Evolutionary conservation across 2,113 vertebrate genomes (phyloP).

Genomic region (Pleuronectes platessa): DNA sequence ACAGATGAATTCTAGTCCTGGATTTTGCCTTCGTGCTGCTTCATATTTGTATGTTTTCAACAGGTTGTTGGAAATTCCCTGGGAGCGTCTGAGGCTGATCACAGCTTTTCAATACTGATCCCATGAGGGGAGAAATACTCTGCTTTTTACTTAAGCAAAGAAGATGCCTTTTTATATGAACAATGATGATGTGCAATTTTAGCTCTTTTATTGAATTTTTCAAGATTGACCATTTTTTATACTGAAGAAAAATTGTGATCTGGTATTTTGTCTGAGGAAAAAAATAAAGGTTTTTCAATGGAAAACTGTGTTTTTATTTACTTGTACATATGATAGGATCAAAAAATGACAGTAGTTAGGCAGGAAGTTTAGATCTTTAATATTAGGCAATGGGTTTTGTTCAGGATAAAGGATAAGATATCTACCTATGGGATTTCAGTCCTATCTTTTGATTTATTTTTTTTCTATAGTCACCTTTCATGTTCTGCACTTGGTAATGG

Average conservation of each 20-base stretch:
- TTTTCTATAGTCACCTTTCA: no score
- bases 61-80: slow-evolving; percentile 42
- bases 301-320: not conserved
- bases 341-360: no score
- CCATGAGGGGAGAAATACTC: not conserved
- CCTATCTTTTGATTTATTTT: no score
- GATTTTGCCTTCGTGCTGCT: not conserved
- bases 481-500: no score
- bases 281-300: not conserved
- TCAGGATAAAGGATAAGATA: no score
- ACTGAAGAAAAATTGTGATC: not conserved
- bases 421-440: no score
- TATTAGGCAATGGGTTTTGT: no score
- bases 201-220: not conserved
- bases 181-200: not conserved
- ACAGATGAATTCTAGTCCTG: fast-evolving
- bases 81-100: slow-evolving; percentile 21
- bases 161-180: not conserved
- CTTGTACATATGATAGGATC: no score
- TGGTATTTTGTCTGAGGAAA: not conserved
- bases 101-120: not conserved
- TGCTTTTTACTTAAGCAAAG: not conserved
- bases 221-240: slow-evolving; percentile 18
- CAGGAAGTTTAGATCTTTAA: no score
- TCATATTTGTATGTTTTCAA: not conserved